Evolutionary conservation across 2,888 invertebrate genomes (phyloP).

Genomic region (Brachyptera putata): DNA sequence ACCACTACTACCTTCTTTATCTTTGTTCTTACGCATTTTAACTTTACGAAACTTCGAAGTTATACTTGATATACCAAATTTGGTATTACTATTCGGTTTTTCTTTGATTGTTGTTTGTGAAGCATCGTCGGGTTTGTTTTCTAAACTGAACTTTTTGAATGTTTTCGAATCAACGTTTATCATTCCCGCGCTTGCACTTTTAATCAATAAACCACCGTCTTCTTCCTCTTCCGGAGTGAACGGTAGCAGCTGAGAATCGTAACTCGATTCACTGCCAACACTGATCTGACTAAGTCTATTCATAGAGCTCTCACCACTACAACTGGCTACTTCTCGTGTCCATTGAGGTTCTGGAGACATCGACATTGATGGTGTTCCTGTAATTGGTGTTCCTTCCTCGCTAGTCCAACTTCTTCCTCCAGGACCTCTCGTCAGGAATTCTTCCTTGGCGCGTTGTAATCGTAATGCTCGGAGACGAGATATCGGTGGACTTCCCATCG

Average conservation of each 20-base stretch:
- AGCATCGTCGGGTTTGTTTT: neutral
- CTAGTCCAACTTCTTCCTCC: slow-evolving; percentile 35
- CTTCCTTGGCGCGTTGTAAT: slow-evolving; percentile 66
- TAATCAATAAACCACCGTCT: slow-evolving; percentile 47
- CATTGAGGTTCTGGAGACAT: slow-evolving; percentile 23
- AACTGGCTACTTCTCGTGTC: slow-evolving; percentile 32
- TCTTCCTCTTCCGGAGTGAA: slow-evolving; percentile 16
- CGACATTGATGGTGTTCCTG: slow-evolving; percentile 15
- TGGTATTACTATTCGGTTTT: slow-evolving; percentile 33
- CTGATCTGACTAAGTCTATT: slow-evolving; percentile 57
- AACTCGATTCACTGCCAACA: slow-evolving; percentile 57
- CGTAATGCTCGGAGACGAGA: slow-evolving; percentile 50
- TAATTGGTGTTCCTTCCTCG: slow-evolving; percentile 29
- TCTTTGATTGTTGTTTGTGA: neutral
- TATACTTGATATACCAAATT: slow-evolving; percentile 53
- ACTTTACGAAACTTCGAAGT: slow-evolving; percentile 58
- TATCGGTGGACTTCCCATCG: slow-evolving; percentile 23
- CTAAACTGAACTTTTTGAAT: slow-evolving; percentile 47
- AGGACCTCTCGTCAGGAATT: slow-evolving; percentile 56
- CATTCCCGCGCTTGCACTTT: slow-evolving; percentile 75
- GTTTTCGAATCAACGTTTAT: slow-evolving; percentile 62
- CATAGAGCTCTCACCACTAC: slow-evolving; percentile 35
- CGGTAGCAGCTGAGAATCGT: slow-evolving; percentile 42
- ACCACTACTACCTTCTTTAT: slow-evolving; percentile 40
- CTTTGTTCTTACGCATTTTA: slow-evolving; percentile 47